Evolutionary conservation across 2,888 invertebrate genomes (phyloP).

Genomic region (Choristoneura rosaceana): DNA sequence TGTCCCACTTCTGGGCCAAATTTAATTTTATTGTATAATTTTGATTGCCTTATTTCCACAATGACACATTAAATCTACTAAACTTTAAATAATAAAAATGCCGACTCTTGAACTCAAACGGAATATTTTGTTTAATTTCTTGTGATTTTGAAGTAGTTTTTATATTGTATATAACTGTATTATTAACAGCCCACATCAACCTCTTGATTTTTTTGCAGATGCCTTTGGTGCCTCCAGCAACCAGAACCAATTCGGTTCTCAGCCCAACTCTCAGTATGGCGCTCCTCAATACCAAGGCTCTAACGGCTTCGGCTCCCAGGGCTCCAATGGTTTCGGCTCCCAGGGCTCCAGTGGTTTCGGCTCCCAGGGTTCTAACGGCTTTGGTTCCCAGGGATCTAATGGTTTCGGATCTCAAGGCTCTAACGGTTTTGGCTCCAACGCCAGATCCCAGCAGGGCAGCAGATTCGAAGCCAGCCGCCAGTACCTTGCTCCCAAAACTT

Average conservation of each 20-base stretch:
- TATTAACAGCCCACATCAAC: neutral
- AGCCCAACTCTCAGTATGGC: conserved; percentile 13
- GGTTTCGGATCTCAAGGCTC: conserved; percentile 20
- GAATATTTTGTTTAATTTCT: too few relatives aligned
- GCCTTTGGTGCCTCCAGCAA: conserved; percentile 39
- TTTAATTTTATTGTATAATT: neutral
- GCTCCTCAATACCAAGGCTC: conserved; percentile 28
- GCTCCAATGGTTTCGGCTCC: conserved; percentile 25
- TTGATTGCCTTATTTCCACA: neutral
- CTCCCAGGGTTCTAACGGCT: conserved; percentile 27
- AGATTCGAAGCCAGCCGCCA: conserved; percentile 67
- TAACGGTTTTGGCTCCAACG: conserved; percentile 23
- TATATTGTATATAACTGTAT: too few relatives aligned
- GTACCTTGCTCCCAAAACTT: conserved; percentile 67
- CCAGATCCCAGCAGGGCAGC: conserved; percentile 40
- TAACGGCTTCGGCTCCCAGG: conserved; percentile 16
- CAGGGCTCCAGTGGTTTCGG: conserved; percentile 23
- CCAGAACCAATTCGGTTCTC: conserved; percentile 30
- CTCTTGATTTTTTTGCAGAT: conserved; percentile 8
- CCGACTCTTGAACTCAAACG: too few relatives aligned
- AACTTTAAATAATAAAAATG: too few relatives aligned
- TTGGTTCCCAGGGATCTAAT: conserved; percentile 28
- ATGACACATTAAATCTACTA: neutral
- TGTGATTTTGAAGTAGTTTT: too few relatives aligned
- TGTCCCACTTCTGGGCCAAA: too few relatives aligned